These are phyloP conservation scores for Pampusana beccarii DNA, from an alignment of 2,113 vertebrate species.

Conservation along the genomic window DNA sequence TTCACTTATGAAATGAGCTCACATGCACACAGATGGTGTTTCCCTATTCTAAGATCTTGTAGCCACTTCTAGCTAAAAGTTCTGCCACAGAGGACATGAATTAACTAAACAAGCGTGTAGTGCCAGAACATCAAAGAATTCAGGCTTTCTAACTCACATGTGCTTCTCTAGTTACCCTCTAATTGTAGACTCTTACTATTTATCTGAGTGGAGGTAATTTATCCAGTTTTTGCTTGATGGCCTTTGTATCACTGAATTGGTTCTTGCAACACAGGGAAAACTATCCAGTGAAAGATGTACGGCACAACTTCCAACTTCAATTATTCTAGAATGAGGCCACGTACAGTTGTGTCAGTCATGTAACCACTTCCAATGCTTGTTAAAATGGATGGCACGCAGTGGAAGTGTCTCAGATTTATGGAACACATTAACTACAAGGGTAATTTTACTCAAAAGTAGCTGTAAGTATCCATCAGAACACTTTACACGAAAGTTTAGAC, in stretches of 20 bases:
- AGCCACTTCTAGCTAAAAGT: neutral
- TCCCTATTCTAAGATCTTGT: neutral
- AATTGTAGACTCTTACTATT: neutral
- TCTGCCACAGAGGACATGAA: neutral
- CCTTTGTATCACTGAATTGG: neutral
- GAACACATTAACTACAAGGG: neutral
- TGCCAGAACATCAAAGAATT: neutral
- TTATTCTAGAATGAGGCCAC: neutral
- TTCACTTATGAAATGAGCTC: neutral
- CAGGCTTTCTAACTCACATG: neutral
- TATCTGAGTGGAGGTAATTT: neutral
- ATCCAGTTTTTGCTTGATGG: neutral
- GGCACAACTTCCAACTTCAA: neutral
- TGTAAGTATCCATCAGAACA: neutral
- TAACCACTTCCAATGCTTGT: neutral
- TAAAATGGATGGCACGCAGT: neutral
- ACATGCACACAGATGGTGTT: rapidly evolving
- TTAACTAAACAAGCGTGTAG: neutral
- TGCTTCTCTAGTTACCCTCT: neutral
- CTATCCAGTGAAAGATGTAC: neutral
- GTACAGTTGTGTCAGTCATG: neutral
- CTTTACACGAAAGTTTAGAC: neutral
- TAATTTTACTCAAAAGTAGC: neutral
- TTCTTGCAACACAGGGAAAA: neutral
- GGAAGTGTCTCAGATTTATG: neutral